Evolutionary conservation across 2,113 vertebrate species (phyloP).

Genomic region (Gallinago paraguaiae): DNA sequence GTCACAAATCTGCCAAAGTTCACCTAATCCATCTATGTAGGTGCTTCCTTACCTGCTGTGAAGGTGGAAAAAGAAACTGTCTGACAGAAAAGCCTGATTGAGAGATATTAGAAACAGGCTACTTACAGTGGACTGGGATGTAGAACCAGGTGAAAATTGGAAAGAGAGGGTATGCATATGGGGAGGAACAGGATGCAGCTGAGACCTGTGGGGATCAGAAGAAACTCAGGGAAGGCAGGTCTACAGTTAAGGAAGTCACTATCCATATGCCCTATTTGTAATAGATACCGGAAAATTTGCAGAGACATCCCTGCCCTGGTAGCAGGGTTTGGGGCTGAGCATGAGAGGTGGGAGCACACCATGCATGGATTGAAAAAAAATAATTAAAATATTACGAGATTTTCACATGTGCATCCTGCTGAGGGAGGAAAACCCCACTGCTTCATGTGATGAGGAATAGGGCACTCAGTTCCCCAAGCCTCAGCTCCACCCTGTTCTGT

Average conservation of each 20-base stretch:
- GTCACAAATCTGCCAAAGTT: neutral
- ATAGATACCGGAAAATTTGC: neutral
- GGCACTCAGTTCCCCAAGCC: neutral
- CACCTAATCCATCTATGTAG: neutral
- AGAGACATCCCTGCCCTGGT: neutral
- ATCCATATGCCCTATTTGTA: neutral
- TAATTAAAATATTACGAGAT: neutral
- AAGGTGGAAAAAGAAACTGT: neutral
- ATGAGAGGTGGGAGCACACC: neutral
- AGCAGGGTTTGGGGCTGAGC: neutral
- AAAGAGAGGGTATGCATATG: neutral
- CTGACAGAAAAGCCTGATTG: neutral
- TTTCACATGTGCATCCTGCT: neutral
- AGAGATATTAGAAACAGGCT: neutral
- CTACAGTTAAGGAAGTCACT: neutral
- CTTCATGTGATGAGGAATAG: neutral
- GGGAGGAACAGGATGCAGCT: neutral
- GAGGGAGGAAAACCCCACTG: neutral
- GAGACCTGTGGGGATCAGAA: neutral
- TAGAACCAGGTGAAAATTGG: neutral
- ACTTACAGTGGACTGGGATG: neutral
- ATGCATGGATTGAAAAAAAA: neutral
- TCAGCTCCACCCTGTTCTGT: neutral
- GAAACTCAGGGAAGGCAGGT: neutral
- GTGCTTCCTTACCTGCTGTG: neutral